These are phyloP conservation scores for Chionoecetes opilio DNA, from an alignment of 1,140 invertebrate genomes.

Conservation along the genomic window DNA sequence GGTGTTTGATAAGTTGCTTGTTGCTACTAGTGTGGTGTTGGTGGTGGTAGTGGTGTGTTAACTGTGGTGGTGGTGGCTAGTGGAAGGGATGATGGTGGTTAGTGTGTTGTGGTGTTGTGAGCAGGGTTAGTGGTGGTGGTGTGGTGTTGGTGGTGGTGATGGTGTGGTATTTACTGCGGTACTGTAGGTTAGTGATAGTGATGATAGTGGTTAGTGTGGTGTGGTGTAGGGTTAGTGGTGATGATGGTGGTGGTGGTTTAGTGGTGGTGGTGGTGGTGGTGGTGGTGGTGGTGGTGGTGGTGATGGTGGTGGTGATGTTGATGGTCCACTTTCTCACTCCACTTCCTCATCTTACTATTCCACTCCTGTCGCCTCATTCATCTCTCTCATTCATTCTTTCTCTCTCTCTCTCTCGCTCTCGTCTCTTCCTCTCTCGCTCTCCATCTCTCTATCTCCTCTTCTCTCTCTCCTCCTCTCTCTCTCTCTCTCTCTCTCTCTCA, in stretches of 20 bases:
- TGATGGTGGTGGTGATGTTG: too few relatives aligned
- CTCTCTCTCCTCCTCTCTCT: neutral
- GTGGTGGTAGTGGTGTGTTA: neutral
- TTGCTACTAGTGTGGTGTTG: too few relatives aligned
- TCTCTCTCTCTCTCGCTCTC: too few relatives aligned
- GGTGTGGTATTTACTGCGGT: neutral
- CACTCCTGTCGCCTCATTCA: neutral
- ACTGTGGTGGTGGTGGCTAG: neutral
- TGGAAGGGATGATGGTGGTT: neutral
- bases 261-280: neutral
- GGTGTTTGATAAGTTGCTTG: too few relatives aligned
- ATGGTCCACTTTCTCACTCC: too few relatives aligned
- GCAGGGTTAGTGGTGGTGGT: too few relatives aligned
- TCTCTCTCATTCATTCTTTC: neutral
- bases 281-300: neutral
- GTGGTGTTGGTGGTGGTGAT: neutral
- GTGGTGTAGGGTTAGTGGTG: neutral
- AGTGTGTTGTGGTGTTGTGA: too few relatives aligned
- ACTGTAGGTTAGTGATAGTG: neutral
- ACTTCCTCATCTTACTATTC: too few relatives aligned
- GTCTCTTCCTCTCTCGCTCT: too few relatives aligned
- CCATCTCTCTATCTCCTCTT: slow-evolving; percentile 47
- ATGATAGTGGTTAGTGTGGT: too few relatives aligned
- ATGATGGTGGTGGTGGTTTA: neutral
- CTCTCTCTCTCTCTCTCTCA: too few relatives aligned